phyloP scores from a whole-genome alignment of 2,888 invertebrate species.

The Eurytoma californica region DNA sequence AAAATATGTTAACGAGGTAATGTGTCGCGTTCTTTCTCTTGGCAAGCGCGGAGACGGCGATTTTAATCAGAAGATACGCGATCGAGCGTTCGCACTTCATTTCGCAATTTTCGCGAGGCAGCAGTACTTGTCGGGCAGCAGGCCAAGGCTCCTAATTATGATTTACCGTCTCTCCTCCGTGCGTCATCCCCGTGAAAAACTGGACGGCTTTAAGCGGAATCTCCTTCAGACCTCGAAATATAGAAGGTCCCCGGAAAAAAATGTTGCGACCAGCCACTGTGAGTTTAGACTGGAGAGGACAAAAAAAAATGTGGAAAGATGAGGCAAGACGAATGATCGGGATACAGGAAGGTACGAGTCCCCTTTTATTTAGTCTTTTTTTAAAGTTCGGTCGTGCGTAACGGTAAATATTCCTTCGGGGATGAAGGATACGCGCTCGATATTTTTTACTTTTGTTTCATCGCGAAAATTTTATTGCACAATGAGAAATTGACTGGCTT shows the following conservation, averaged over 20 bases:
- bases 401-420: too few species aligned
- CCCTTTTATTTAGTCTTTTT: too few species aligned
- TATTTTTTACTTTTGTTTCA: too few species aligned
- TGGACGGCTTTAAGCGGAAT: conserved; percentile 25
- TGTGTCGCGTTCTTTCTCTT: too few species aligned
- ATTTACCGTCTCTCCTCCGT: conserved; percentile 39
- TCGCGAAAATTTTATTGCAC: too few species aligned
- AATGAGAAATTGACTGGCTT: too few species aligned
- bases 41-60: not conserved
- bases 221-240: conserved; percentile 14
- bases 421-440: too few species aligned
- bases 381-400: too few species aligned
- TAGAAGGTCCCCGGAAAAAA: not conserved
- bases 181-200: conserved; percentile 5
- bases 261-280: not conserved
- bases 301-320: conserved; percentile 4
- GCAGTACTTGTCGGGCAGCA: conserved; percentile 24
- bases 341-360: too few species aligned
- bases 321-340: not conserved
- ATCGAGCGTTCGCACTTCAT: conserved; percentile 31
- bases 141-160: conserved; percentile 53
- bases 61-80: conserved; percentile 15
- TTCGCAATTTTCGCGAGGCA: conserved; percentile 12
- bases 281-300: not conserved
- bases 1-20: too few species aligned